These are phyloP conservation scores for Octonoba sinensis DNA, from an alignment of 2,888 invertebrate genomes.

Conservation along the genomic window DNA sequence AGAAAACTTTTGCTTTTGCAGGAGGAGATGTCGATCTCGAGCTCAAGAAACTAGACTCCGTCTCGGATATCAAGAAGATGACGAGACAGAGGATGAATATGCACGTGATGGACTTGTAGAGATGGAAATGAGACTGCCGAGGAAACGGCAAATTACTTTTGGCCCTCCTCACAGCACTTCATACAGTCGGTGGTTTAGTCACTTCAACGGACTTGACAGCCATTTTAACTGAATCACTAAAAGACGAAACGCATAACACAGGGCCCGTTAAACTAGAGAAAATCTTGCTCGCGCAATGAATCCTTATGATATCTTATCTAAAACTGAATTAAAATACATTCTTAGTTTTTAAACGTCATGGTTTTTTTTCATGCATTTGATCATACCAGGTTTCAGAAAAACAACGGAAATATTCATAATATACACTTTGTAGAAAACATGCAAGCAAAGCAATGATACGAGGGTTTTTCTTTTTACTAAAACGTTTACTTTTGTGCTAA, in stretches of 20 bases:
- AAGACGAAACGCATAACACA: background rate
- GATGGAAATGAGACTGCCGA: slow-evolving; percentile 39
- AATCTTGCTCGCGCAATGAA: no score
- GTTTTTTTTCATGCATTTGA: no score
- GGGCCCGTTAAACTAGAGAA: background rate
- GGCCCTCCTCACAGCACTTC: slow-evolving; percentile 55
- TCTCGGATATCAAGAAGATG: slow-evolving; percentile 46
- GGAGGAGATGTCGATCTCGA: slow-evolving; percentile 39
- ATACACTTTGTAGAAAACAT: no score
- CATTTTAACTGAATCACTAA: slow-evolving; percentile 20
- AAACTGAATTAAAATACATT: no score
- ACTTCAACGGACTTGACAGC: slow-evolving; percentile 39
- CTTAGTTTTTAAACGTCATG: no score
- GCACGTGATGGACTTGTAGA: slow-evolving; percentile 33
- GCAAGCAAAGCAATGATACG: no score
- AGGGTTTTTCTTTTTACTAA: no score
- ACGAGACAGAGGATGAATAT: slow-evolving; percentile 32
- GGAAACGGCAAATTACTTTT: slow-evolving; percentile 51
- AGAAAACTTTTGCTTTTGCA: background rate
- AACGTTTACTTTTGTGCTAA: no score
- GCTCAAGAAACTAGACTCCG: slow-evolving; percentile 41
- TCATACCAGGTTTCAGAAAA: no score
- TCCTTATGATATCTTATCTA: no score
- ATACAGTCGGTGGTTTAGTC: slow-evolving; percentile 57
- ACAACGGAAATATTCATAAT: no score